Evolutionary conservation across 2,113 vertebrate genomes (phyloP), one percentile per base, ranked within the genome.

Genomic region (Spheniscus mendiculus): DNA sequence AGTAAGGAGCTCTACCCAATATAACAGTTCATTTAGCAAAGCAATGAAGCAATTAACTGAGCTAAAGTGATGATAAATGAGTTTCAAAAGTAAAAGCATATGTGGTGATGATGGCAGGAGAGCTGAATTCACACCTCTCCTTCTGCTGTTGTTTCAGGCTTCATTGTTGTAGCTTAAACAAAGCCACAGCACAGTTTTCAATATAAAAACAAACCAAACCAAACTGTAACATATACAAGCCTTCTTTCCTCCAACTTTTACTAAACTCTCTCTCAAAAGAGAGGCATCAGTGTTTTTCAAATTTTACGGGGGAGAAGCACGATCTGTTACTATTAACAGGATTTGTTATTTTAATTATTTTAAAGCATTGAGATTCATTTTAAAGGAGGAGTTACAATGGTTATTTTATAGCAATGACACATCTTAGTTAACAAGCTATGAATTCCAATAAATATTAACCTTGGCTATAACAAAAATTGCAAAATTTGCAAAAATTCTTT

Each of bases 21-120:
- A 15, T 21, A 93, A 62, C 11, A 61, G 70, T 47, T 83, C 52
- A 80, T 9, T n/a, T 42, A 3, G 52, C 55, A 90, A 66, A 78
- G 55, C 59, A 86, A 66, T 26, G 34, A 89, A 84, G 69, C 89
- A 82, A 87, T 79, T 95, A 91, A 87, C 22, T 34, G 47, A 9
- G 34, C 32, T 69, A 80, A 94, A 81, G 52, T 27, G 30, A 50
- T 29, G 38, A 77, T 52, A 95, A 90, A 79, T 0, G 6, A 71
- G 74, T 86, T 87, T 81, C 32, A 83, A 74, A 89, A 90, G 89
- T 89, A 89, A 93, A 90, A 89, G 63, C 53, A 70, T 38, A 50
- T n/a, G 56, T 34, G 56, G 72, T 36, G 34, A 91, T 29, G 30
- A 78, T 1, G 3, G 69, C 25, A 38, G 30, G 21, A 62, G 36